phyloP scores from a whole-genome alignment of 2,888 invertebrate genomes.

The Matsumyia berberina region DNA sequence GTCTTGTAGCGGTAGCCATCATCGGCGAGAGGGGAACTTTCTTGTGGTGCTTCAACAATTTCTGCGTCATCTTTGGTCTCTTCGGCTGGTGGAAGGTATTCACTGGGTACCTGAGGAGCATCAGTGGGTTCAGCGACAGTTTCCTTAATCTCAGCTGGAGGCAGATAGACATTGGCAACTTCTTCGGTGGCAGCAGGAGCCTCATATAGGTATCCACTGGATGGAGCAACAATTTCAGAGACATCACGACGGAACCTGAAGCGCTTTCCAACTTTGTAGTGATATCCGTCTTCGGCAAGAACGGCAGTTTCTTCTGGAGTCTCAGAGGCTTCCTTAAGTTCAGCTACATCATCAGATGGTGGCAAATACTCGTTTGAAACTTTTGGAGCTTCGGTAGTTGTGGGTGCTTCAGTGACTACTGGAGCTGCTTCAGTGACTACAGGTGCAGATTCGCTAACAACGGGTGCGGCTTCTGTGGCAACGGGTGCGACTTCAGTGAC shows the following conservation, averaged over 20 bases:
- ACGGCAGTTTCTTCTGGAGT: constrained; percentile 77
- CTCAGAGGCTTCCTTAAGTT: constrained; percentile 58
- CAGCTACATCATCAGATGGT: constrained; percentile 73
- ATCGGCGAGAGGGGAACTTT: constrained; percentile 74
- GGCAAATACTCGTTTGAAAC: constrained; percentile 79
- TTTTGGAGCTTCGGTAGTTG: constrained; percentile 36
- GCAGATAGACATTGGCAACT: constrained; percentile 26
- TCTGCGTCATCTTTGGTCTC: constrained; percentile 52
- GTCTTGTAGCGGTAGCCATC: constrained; percentile 60
- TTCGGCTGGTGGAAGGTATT: constrained; percentile 77
- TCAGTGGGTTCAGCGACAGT: neutral
- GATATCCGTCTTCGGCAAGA: constrained; percentile 66
- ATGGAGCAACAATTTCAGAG: constrained; percentile 32
- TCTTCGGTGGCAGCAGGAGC: constrained; percentile 77
- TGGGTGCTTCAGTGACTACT: constrained; percentile 17
- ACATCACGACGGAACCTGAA: constrained; percentile 80
- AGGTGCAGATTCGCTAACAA: constrained; percentile 5
- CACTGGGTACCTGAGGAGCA: constrained; percentile 49
- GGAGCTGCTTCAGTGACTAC: constrained; percentile 25
- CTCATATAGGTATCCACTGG: constrained; percentile 77
- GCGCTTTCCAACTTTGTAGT: constrained; percentile 51
- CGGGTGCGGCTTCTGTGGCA: constrained; percentile 15
- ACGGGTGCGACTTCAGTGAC: constrained; percentile 28
- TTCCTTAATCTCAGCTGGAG: constrained; percentile 41
- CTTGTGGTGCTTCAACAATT: constrained; percentile 66